Evolutionary conservation across 30 jellyfish, hydroid and myxozoan species (phyloP).

Genomic region (Pelagia noctiluca): DNA sequence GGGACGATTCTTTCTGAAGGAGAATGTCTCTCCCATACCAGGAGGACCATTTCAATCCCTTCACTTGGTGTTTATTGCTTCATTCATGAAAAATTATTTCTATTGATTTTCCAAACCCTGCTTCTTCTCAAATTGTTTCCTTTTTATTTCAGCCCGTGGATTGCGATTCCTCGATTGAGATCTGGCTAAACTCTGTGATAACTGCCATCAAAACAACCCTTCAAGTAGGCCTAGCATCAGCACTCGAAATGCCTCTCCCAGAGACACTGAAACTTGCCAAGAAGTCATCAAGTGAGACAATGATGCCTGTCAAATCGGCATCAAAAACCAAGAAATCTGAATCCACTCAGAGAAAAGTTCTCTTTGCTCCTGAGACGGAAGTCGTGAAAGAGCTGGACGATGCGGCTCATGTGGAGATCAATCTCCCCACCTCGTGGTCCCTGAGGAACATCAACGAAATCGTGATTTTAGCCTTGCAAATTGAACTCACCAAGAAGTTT

Average conservation of each 20-base stretch:
- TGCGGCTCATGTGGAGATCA: slow-evolving; percentile 57
- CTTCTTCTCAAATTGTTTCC: too few relatives aligned
- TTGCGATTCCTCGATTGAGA: slow-evolving; percentile 63
- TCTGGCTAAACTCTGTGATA: slow-evolving; percentile 53
- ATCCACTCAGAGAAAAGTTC: slow-evolving; percentile 64
- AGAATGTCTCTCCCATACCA: too few relatives aligned
- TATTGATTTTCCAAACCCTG: too few relatives aligned
- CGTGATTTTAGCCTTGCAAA: slow-evolving; percentile 63
- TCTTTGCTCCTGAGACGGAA: slow-evolving; percentile 65
- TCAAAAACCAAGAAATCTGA: slow-evolving; percentile 13
- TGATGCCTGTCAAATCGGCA: slow-evolving; percentile 21
- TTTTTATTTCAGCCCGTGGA: slow-evolving; percentile 56
- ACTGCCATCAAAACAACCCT: slow-evolving; percentile 49
- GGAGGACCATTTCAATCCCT: slow-evolving; percentile 23
- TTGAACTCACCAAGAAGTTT: slow-evolving; percentile 59
- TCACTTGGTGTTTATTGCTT: slow-evolving; percentile 34
- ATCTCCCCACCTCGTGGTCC: slow-evolving; percentile 69
- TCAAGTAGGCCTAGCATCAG: slow-evolving; percentile 57
- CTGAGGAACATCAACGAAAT: slow-evolving; percentile 56
- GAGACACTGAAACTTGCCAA: slow-evolving; percentile 29
- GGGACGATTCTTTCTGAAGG: too few relatives aligned
- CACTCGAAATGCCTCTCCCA: slow-evolving; percentile 73
- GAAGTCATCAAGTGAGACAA: slow-evolving; percentile 24
- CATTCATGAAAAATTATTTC: too few relatives aligned
- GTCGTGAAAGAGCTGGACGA: slow-evolving; percentile 41